Evolutionary conservation across 2,113 vertebrate species (phyloP), one percentile per base, ranked within the genome.

Genomic region (Pungitius pungitius): DNA sequence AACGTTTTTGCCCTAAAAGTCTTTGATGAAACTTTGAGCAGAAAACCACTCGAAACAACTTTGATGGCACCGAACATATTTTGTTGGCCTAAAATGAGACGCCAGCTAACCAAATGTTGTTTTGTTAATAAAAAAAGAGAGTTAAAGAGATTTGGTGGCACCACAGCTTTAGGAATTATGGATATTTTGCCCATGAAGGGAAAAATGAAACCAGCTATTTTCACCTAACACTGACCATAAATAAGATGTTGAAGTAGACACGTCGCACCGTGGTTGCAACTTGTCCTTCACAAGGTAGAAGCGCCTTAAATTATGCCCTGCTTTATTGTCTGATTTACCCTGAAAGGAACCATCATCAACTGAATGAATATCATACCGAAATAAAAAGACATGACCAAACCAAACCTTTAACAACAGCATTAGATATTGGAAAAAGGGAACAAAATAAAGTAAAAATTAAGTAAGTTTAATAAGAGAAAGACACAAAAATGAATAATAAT

Each of bases 401-500:
- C 15, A 70, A 70, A 49, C 54, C 15, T 40, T 27, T 18, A 45
- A 15, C 0, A 2, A 2, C 7, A 40, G 6, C 52, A 10, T 6
- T 55, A n/a, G 26, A 45, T 27, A 64, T 64, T 1, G 3, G 8
- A 37, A 43, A 35, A 35, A 37, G 22, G 2, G 12, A 22, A 1
- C 22, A 45, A 24, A n/a, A 11, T 2, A 42, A 30, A 54, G 2
- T 27, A 14, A 56, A 24, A 17, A 52, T 8, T 17, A 17, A 12
- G 22, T 43, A 17, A 8, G 3, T 0, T 3, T 30, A 26, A 40
- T 83, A 61, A 58, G 26, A 37, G 18, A 37, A 15, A 39, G 17
- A n/a, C 13, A 55, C 80, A 63, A 82, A 77, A 79, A 80, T 1
- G 61, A 66, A 30, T 72, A 24, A 74, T 72, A 73, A 84, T 49